Evolutionary conservation across 2,888 invertebrate genomes (phyloP).

Genomic region (Omphaloscelis lunosa): DNA sequence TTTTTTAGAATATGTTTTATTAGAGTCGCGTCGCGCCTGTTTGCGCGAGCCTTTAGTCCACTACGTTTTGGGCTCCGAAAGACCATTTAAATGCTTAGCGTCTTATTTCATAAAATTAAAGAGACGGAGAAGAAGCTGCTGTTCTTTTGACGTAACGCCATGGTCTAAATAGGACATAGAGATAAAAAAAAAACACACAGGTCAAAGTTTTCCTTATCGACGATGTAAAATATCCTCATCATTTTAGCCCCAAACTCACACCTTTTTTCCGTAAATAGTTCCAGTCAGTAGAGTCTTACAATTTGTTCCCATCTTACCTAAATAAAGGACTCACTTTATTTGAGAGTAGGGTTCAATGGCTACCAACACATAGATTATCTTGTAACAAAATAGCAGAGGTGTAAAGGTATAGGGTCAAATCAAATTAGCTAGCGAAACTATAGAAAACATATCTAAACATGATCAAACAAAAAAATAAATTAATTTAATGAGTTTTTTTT

Average conservation of each 20-base stretch:
- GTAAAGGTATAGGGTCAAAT: too few species aligned
- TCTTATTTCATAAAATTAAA: neutral
- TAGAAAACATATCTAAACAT: too few species aligned
- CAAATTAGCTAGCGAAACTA: too few species aligned
- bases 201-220: neutral
- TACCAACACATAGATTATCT: neutral
- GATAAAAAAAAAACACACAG: neutral
- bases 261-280: neutral
- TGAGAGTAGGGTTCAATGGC: slow-evolving; percentile 26
- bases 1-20: too few species aligned
- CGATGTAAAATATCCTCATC: neutral
- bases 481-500: too few species aligned
- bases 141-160: neutral
- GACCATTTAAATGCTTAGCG: neutral
- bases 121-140: neutral
- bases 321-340: slow-evolving; percentile 16
- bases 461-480: too few species aligned
- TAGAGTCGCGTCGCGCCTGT: too few species aligned
- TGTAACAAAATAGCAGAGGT: too few species aligned
- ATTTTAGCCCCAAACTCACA: neutral
- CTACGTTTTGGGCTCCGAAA: neutral
- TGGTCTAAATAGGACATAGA: neutral
- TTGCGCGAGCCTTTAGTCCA: too few species aligned
- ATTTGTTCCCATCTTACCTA: slow-evolving; percentile 16
- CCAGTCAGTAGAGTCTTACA: slow-evolving; percentile 10